Percentiles rank a stretch among this genome's conserved stretches.
These are phyloP conservation scores for Smithornis capensis DNA, from an alignment of 2,113 vertebrate genomes.

Conservation along the genomic window DNA sequence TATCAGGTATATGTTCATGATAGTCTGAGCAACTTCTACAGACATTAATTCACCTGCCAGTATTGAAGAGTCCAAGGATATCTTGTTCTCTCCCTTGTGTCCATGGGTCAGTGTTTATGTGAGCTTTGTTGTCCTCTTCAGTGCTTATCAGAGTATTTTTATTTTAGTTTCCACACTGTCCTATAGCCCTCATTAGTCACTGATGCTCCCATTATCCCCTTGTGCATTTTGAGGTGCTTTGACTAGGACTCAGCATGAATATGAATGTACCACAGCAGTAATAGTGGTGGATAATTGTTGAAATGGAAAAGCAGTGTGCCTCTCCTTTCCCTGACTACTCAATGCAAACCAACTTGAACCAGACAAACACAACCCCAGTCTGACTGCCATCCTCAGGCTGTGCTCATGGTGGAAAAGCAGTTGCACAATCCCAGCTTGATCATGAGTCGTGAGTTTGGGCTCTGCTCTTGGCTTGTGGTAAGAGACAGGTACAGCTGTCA, in stretches of 20 bases:
- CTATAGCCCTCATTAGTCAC: not conserved
- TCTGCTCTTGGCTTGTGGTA: not conserved
- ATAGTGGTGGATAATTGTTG: not conserved
- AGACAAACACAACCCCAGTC: not conserved
- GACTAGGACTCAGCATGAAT: not conserved
- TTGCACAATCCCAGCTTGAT: too few species aligned
- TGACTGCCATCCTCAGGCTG: not conserved
- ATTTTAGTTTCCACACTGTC: not conserved
- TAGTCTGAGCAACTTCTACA: slow-evolving; percentile 1
- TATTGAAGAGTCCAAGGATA: not conserved
- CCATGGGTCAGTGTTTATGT: not conserved
- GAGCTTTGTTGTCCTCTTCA: not conserved
- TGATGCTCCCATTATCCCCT: not conserved
- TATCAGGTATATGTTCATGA: slow-evolving; percentile 30
- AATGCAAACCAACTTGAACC: not conserved
- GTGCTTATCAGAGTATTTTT: not conserved
- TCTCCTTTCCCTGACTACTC: not conserved
- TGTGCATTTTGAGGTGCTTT: not conserved
- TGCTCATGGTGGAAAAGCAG: not conserved
- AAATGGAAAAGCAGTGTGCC: not conserved
- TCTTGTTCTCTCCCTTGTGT: not conserved
- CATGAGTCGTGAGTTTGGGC: not conserved
- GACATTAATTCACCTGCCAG: slow-evolving; percentile 29
- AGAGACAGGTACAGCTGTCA: not conserved
- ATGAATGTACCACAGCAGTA: not conserved